Evolutionary conservation across 2,113 vertebrate species (phyloP), one percentile per base, ranked within the genome.

Genomic region (Pachypanchax playfairii): DNA sequence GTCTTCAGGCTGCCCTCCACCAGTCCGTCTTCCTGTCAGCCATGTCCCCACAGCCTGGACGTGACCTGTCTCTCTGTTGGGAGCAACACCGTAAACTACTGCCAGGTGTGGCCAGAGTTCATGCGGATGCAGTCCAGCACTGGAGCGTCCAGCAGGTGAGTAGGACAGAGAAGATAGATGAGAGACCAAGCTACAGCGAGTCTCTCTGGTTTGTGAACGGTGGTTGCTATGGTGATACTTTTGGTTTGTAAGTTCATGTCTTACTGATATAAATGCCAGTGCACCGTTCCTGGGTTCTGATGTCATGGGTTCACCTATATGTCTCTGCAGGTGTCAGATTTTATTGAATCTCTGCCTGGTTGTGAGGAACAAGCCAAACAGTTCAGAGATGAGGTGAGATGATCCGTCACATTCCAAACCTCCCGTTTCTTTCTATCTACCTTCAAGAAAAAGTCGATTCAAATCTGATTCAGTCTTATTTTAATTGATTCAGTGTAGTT

Each of bases 281-380:
- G 29, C 6, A 31, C 10, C 33, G 4, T 11, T 35, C 14, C 46
- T 26, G 29, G 7, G 18, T 9, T 10, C 12, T 15, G 12, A 21
- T 35, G 29, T 47, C 5, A 25, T 14, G 9, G 46, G 21, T 33
- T 20, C 6, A 4, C 3, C 15, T 49, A n/a, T 35, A 6, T 57
- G 10, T 14, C 2, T 62, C 9, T 35, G 14, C 65, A 89, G 87
- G 87, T 94, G 63, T 90, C 91, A 28, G 89, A 88, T 59, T 94
- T 94, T 62, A 75, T 94, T 4, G 88, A 91, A 69, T 93, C 92
- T 28, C 92, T 94, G 18, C 91, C 92, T 1, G 93, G 94, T 43
- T 91, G 92, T 43, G 89, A 91, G 62, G 91, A 92, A 12, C 91
- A 89, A 42, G 92, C 93, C 25, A 90, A 91, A 67, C 90, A 85